A percentile compares a stretch with the other conserved stretches of the same genome.
These are phyloP conservation scores for Hermodice carunculata DNA, from an alignment of 2,888 invertebrate species.

Conservation along the genomic window DNA sequence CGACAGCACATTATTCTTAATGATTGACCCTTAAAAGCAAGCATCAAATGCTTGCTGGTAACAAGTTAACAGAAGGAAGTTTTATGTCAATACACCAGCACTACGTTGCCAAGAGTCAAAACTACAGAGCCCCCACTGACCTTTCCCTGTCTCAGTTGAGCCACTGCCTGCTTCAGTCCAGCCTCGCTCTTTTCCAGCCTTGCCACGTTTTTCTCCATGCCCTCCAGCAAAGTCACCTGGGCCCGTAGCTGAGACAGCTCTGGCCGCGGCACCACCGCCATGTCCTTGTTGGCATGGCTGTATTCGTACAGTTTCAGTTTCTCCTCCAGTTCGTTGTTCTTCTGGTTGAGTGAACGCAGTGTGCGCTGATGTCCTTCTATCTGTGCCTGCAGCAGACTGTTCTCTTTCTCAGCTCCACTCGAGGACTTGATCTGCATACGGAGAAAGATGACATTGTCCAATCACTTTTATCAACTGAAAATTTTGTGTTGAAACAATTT, in stretches of 20 bases:
- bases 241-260: constrained; percentile 11
- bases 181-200: not conserved
- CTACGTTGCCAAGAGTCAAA: too few relatives aligned
- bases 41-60: too few relatives aligned
- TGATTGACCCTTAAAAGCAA: too few relatives aligned
- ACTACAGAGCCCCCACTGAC: too few relatives aligned
- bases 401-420: constrained; percentile 14
- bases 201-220: not conserved
- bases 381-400: constrained; percentile 5
- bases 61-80: too few relatives aligned
- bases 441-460: too few relatives aligned
- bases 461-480: too few relatives aligned
- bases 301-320: not conserved
- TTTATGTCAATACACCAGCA: too few relatives aligned
- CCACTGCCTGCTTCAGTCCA: not conserved
- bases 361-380: not conserved
- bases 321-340: not conserved
- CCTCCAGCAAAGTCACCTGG: constrained; percentile 14
- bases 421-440: constrained; percentile 1
- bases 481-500: too few relatives aligned
- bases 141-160: constrained; percentile 23
- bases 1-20: too few relatives aligned
- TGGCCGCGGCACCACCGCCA: constrained; percentile 4
- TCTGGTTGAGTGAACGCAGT: not conserved
- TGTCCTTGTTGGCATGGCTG: not conserved